Evolutionary conservation across 2,888 invertebrate genomes (phyloP).

Genomic region (Lycaena phlaeas): DNA sequence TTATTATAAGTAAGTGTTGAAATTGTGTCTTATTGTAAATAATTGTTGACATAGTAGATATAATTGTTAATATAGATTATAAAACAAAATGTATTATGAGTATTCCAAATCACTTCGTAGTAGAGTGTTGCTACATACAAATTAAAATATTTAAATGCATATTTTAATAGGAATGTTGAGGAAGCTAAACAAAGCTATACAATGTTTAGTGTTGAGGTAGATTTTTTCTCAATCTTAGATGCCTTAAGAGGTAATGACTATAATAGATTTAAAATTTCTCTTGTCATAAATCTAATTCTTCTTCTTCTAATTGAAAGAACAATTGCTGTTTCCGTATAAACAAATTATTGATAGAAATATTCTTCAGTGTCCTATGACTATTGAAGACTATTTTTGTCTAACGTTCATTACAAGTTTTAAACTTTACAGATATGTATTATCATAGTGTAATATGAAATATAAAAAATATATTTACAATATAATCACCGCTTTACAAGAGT

Average conservation of each 20-base stretch:
- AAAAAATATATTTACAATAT: no score
- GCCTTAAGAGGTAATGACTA: neutral
- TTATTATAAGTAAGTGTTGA: constrained; percentile 6
- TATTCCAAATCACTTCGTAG: neutral
- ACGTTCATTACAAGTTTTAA: no score
- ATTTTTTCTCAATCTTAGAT: neutral
- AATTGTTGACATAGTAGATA: neutral
- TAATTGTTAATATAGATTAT: neutral
- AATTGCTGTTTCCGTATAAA: no score
- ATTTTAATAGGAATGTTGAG: neutral
- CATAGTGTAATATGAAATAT: no score
- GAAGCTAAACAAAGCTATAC: neutral
- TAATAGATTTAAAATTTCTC: neutral
- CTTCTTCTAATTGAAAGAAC: no score
- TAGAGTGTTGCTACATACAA: neutral
- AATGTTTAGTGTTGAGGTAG: neutral
- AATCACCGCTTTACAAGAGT: constrained; percentile 1
- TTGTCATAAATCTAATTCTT: neutral
- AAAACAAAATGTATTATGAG: neutral
- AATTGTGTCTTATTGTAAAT: constrained; percentile 8
- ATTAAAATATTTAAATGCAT: no score
- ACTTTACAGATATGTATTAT: no score
- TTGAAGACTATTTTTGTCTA: no score
- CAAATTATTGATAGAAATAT: no score
- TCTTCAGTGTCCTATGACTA: no score